phyloP scores from a whole-genome alignment of 2,113 vertebrate genomes.

The Seriola aureovittata region DNA sequence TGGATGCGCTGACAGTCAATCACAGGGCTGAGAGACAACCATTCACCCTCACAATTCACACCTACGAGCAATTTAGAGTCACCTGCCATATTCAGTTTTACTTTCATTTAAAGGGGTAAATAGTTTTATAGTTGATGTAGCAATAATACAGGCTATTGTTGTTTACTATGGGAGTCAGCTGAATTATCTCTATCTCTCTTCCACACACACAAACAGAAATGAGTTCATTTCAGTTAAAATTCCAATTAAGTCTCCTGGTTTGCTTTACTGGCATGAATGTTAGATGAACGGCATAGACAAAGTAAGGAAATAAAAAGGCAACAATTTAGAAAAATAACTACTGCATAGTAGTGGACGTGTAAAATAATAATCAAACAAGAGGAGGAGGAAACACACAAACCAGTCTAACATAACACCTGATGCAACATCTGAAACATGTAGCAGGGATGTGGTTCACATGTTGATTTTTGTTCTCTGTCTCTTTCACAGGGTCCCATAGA shows the following conservation, averaged over 20 bases:
- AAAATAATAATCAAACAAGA: not conserved
- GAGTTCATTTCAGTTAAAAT: not conserved
- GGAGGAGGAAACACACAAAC: not conserved
- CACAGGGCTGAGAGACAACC: not conserved
- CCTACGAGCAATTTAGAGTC: not conserved
- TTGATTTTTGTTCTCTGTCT: conserved; percentile 45
- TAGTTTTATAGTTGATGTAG: not conserved
- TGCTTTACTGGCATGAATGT: not conserved
- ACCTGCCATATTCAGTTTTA: not conserved
- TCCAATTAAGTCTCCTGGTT: not conserved
- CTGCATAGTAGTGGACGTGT: not conserved
- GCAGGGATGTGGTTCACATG: not conserved
- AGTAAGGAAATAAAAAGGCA: not conserved
- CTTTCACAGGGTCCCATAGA: conserved; percentile 92
- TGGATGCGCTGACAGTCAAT: not conserved
- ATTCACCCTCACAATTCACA: not conserved
- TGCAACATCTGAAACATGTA: conserved; percentile 1
- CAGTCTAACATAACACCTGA: not conserved
- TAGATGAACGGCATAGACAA: not conserved
- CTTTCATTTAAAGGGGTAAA: conserved; percentile 30
- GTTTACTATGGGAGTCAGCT: not conserved
- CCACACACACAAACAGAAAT: not conserved
- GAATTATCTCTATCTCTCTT: conserved; percentile 11
- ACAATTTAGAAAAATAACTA: not conserved
- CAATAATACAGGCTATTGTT: conserved; percentile 26